Percentiles rank a stretch among this genome's conserved stretches.
phyloP scores from a whole-genome alignment of 2,888 invertebrate genomes.

The Caenorhabditis imperialis region DNA sequence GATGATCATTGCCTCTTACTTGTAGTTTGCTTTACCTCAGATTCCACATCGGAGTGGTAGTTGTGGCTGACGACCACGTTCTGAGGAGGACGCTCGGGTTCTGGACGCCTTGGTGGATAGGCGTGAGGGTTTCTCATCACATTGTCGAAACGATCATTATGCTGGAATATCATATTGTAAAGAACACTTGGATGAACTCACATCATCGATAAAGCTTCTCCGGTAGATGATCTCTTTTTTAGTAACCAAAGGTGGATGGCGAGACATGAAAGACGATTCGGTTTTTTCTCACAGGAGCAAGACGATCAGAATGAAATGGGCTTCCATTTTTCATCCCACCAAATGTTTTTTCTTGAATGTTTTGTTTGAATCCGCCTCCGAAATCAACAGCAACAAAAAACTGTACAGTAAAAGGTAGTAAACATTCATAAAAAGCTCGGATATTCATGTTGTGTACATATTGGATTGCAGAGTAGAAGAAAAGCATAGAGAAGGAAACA shows the following conservation, averaged over 20 bases:
- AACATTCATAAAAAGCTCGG: too few species aligned
- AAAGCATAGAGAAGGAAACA: conserved; percentile 7
- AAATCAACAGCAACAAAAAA: conserved; percentile 5
- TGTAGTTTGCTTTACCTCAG: conserved; percentile 11
- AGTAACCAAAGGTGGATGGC: conserved; percentile 37
- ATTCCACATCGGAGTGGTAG: conserved; percentile 24
- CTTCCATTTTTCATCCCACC: too few species aligned
- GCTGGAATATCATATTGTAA: conserved; percentile 15
- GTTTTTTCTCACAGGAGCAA: neutral
- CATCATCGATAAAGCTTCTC: conserved; percentile 46
- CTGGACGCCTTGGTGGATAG: conserved; percentile 4
- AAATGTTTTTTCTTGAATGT: too few species aligned
- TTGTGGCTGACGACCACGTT: conserved; percentile 13
- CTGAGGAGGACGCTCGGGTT: conserved; percentile 23
- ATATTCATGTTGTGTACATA: conserved; percentile 15
- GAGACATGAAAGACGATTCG: too few species aligned
- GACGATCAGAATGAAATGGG: neutral
- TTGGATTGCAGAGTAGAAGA: conserved; percentile 1
- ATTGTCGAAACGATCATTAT: conserved; percentile 42
- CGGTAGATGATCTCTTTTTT: conserved; percentile 54
- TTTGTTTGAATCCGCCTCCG: conserved; percentile 4
- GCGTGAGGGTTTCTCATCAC: conserved; percentile 22
- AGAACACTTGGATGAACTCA: conserved; percentile 15
- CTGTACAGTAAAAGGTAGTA: conserved; percentile 21
- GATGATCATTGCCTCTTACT: neutral